Evolutionary conservation across 2,113 vertebrate genomes (phyloP).

Genomic region (Carassius carassius): DNA sequence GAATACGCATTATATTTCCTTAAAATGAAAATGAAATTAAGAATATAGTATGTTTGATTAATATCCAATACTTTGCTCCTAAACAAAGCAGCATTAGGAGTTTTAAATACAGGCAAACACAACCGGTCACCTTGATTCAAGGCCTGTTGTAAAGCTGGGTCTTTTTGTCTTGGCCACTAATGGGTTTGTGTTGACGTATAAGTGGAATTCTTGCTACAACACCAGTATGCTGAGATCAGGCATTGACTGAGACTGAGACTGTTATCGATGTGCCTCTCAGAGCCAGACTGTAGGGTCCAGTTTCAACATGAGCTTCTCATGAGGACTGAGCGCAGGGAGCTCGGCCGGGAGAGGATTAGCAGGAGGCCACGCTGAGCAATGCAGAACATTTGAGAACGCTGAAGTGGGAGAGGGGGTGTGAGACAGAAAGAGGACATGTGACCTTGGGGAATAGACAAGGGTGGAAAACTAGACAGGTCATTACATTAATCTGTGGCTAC

Average conservation of each 20-base stretch:
- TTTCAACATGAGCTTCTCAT: conserved; percentile 81
- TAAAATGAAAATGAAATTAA: not conserved
- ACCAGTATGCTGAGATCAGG: conserved; percentile 81
- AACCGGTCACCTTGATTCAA: conserved; percentile 46
- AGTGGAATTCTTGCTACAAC: conserved; percentile 85
- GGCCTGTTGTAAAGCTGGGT: conserved; percentile 65
- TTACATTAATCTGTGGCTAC: conserved; percentile 76
- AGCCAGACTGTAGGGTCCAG: conserved; percentile 84
- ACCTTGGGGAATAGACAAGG: conserved; percentile 76
- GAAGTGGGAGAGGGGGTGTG: conserved; percentile 63
- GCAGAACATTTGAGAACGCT: conserved; percentile 92
- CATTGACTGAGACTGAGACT: conserved; percentile 70
- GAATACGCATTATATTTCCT: not conserved
- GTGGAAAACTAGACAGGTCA: conserved; percentile 80
- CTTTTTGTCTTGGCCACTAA: conserved; percentile 74
- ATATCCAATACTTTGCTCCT: not conserved
- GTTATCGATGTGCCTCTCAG: conserved; percentile 92
- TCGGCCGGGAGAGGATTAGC: conserved; percentile 88
- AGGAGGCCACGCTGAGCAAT: conserved; percentile 85
- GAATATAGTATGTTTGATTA: not conserved
- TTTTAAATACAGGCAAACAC: not conserved
- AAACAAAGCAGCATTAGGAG: not conserved
- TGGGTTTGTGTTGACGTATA: conserved; percentile 91
- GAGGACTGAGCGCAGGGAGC: conserved; percentile 82
- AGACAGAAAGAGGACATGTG: conserved; percentile 73